These are phyloP conservation scores for Xiphophorus hellerii DNA, from an alignment of 2,113 vertebrate species.

Conservation along the genomic window DNA sequence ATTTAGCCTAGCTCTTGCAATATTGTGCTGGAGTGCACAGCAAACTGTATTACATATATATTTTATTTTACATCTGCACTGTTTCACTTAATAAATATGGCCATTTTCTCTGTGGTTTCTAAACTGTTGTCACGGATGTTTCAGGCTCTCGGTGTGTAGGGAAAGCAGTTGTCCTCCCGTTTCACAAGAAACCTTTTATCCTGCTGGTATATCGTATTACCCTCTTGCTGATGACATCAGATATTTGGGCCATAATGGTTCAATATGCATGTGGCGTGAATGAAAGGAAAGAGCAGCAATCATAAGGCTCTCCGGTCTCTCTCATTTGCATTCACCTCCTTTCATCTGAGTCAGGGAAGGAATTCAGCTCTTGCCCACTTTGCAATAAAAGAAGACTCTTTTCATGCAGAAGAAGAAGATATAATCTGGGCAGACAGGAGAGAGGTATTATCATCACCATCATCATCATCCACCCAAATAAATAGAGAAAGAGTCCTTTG, in stretches of 20 bases:
- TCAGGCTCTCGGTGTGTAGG: conserved; percentile 11
- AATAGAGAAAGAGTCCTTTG: conserved; percentile 23
- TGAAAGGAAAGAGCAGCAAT: conserved; percentile 11
- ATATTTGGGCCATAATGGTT: conserved; percentile 10
- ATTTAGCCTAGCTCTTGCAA: conserved; percentile 60
- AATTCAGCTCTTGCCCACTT: conserved; percentile 45
- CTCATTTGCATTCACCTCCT: conserved; percentile 42
- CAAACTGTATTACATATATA: conserved; percentile 34
- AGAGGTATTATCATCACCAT: conserved; percentile 22
- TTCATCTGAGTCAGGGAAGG: conserved; percentile 60
- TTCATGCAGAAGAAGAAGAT: conserved; percentile 39
- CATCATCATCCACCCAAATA: conserved; percentile 25
- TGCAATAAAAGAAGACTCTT: conserved; percentile 43
- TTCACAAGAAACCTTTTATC: conserved; percentile 4
- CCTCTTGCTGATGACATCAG: conserved; percentile 21
- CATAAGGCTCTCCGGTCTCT: not conserved
- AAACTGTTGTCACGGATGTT: not conserved
- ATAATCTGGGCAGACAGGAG: conserved; percentile 44
- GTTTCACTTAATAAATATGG: not conserved
- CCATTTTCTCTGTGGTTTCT: conserved; percentile 7
- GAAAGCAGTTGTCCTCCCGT: conserved; percentile 17
- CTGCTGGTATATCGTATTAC: conserved; percentile 27
- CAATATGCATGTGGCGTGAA: not conserved
- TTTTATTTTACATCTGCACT: conserved; percentile 63
- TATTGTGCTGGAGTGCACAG: conserved; percentile 72